Evolutionary conservation across 2,113 vertebrate species (phyloP).

Genomic region (Merops nubicus): DNA sequence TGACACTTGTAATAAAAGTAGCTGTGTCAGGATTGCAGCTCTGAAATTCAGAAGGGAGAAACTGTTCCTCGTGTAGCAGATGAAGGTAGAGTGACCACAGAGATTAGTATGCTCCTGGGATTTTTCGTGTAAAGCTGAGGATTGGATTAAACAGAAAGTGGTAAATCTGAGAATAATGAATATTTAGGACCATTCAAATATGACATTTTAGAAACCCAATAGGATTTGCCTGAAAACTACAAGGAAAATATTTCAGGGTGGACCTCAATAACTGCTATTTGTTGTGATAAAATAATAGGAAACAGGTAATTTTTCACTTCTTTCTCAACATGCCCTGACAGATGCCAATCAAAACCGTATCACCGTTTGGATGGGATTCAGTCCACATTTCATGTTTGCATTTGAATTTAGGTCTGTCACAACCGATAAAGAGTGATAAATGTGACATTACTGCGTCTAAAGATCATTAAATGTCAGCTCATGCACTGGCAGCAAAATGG

Average conservation of each 20-base stretch:
- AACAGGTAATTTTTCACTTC: slow-evolving; percentile 45
- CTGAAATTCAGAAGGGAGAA: background rate
- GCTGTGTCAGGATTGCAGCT: background rate
- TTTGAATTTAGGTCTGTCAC: slow-evolving; percentile 81
- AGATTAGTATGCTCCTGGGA: background rate
- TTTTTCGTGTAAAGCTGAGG: background rate
- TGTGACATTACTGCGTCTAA: slow-evolving; percentile 84
- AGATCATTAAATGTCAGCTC: slow-evolving; percentile 91
- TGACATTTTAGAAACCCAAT: background rate
- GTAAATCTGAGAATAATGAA: background rate
- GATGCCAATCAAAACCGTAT: slow-evolving; percentile 66
- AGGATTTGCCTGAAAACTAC: background rate
- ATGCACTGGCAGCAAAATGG: slow-evolving; percentile 81
- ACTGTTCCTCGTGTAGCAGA: background rate
- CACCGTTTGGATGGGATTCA: slow-evolving; percentile 61
- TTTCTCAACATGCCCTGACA: slow-evolving; percentile 1
- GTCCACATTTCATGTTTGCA: slow-evolving; percentile 69
- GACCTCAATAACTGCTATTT: background rate
- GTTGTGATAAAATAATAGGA: background rate
- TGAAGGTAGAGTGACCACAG: background rate
- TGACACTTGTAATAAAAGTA: background rate
- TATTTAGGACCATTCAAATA: background rate
- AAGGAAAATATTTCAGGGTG: background rate
- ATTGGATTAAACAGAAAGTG: background rate
- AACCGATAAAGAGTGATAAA: slow-evolving; percentile 81